A percentile compares a stretch with the other conserved stretches of the same genome.
phyloP scores from a whole-genome alignment of 2,888 invertebrate genomes.

The Scelioninae gen. 2 region DNA sequence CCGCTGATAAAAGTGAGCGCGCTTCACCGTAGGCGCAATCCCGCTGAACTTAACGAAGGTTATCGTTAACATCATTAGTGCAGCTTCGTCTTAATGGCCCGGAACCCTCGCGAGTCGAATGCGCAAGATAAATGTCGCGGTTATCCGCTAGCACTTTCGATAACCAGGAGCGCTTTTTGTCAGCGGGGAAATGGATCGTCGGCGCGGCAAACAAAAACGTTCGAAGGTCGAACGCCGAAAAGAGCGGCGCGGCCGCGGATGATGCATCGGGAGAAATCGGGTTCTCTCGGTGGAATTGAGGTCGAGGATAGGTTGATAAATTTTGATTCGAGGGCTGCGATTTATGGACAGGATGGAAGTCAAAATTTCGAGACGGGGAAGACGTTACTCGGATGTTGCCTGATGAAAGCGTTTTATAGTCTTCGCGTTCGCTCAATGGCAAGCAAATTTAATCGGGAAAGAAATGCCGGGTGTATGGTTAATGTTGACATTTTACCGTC shows the following conservation, averaged over 20 bases:
- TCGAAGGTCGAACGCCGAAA: not conserved
- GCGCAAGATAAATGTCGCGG: slow-evolving; percentile 53
- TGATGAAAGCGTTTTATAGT: no score
- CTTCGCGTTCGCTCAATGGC: no score
- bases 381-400: no score
- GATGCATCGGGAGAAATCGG: slow-evolving; percentile 15
- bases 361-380: no score
- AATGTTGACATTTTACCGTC: no score
- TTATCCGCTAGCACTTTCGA: slow-evolving; percentile 53
- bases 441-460: no score
- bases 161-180: slow-evolving; percentile 43
- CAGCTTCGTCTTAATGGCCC: slow-evolving; percentile 57
- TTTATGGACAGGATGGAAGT: no score
- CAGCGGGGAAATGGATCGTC: slow-evolving; percentile 22
- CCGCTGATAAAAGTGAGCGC: slow-evolving; percentile 57
- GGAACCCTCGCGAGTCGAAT: slow-evolving; percentile 47
- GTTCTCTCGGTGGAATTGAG: slow-evolving; percentile 16
- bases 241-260: slow-evolving; percentile 6
- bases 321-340: slow-evolving; percentile 15
- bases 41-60: slow-evolving; percentile 60
- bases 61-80: slow-evolving; percentile 62
- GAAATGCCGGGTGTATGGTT: no score
- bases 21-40: slow-evolving; percentile 52
- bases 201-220: not conserved
- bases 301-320: slow-evolving; percentile 8